These are phyloP conservation scores for Pseudococcus jackbeardsleyi DNA, from an alignment of 2,888 invertebrate genomes.

Conservation along the genomic window DNA sequence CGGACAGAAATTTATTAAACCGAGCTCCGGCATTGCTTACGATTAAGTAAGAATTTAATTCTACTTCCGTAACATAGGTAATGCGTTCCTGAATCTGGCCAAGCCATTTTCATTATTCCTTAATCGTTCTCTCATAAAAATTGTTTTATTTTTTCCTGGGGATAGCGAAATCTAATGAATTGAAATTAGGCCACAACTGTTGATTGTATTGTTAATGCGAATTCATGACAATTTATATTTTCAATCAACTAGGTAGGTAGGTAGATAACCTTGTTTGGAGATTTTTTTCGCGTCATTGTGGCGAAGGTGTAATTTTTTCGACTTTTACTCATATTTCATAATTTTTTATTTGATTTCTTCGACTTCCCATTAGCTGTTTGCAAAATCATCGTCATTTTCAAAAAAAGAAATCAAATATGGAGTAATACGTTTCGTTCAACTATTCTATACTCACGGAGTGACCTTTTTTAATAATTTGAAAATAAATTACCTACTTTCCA, in stretches of 20 bases:
- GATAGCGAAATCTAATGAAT: not conserved
- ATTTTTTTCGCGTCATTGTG: not conserved
- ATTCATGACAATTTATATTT: not conserved
- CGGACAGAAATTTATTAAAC: slow-evolving; percentile 51
- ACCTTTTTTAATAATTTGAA: no score
- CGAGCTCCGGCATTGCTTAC: slow-evolving; percentile 9
- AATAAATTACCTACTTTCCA: no score
- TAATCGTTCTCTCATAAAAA: not conserved
- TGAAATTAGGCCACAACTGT: not conserved
- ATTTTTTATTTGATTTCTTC: not conserved
- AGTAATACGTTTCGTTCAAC: no score
- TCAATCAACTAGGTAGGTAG: not conserved
- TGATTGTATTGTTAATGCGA: not conserved
- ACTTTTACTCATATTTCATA: not conserved
- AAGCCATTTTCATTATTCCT: slow-evolving; percentile 21
- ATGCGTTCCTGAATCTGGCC: slow-evolving; percentile 28
- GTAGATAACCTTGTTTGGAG: not conserved
- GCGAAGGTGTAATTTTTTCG: not conserved
- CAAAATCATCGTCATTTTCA: not conserved
- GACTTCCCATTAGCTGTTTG: not conserved
- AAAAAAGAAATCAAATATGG: no score
- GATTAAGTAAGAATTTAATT: slow-evolving; percentile 35
- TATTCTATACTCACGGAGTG: no score
- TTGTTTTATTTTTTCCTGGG: not conserved
- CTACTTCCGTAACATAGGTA: slow-evolving; percentile 14